These are phyloP conservation scores for Mormyrops boulengeri DNA, from an alignment of 2,797 vertebrate genomes.

Conservation along the genomic window DNA sequence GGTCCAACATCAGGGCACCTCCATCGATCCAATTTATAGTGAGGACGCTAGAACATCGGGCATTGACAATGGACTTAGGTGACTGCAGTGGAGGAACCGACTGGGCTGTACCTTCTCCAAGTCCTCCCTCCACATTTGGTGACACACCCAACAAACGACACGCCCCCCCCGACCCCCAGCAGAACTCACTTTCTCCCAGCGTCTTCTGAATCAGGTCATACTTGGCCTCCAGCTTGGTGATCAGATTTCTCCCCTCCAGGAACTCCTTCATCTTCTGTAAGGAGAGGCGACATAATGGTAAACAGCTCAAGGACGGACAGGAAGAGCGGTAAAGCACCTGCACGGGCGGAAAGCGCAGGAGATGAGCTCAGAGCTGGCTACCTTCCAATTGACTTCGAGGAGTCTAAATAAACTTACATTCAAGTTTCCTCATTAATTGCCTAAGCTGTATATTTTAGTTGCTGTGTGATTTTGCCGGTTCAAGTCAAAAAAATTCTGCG, in stretches of 20 bases:
- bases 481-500: not conserved
- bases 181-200: conserved; percentile 90
- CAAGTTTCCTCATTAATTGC: not conserved
- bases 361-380: not conserved
- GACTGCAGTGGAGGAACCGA: not conserved
- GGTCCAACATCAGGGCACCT: not conserved
- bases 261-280: conserved; percentile 97
- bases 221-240: conserved; percentile 95
- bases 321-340: not conserved
- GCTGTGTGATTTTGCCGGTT: not conserved
- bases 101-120: not conserved
- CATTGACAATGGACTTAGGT: not conserved
- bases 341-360: not conserved
- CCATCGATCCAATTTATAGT: not conserved
- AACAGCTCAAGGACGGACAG: not conserved
- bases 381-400: not conserved
- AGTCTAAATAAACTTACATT: not conserved
- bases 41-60: not conserved
- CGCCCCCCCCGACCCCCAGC: not conserved
- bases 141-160: not conserved
- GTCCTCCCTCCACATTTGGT: not conserved
- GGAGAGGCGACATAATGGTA: conserved; percentile 1
- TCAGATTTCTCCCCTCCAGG: conserved; percentile 92
- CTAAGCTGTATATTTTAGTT: not conserved
- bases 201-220: conserved; percentile 93